Evolutionary conservation across 2,113 vertebrate genomes (phyloP), one percentile per base, ranked within the genome.

Genomic region (Microtus oregoni): DNA sequence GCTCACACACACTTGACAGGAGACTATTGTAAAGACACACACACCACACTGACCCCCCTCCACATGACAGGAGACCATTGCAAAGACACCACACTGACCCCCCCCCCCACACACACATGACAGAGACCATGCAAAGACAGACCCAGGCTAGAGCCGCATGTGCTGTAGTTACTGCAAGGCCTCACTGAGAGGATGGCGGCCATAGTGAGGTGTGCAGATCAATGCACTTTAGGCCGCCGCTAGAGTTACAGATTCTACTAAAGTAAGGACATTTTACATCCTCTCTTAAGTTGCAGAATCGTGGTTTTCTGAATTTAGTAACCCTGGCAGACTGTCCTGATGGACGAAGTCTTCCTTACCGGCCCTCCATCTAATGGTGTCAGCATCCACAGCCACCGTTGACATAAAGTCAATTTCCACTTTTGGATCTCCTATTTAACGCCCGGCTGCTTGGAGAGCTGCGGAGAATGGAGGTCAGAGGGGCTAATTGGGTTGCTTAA

Each of bases 401-500:
- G 58, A 91, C 97, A 98, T 97, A 94, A 98, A 98, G 98, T 98
- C 98, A 98, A 98, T 98, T 98, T 98, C 98, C 98, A 98, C 98
- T 97, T 97, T 96, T 97, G 98, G 98, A 98, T 98, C 98, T 92
- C 97, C 72, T 98, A 98, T 98, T 98, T 98, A 98, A 98, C 94
- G 97, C 98, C 98, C 89, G 94, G 98, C 98, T 99, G 98, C 98
- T 98, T 97, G 87, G 97, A 97, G 97, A 97, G 96, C 98, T 97
- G 97, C 98, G 94, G 98, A 98, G 98, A 98, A 98, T 97, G 90
- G 98, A 98, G 98, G 98, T 98, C 98, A 98, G 96, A 92, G 92
- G 92, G 98, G 98, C 98, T 98, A 98, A 98, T 98, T 98, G 98
- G 97, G 94, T 96, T 97, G 96, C 98, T 98, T 98, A 98, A 96